Base-by-base conservation (phyloP, 2,888 invertebrate genomes). In the Eulithis prunata region DNA sequence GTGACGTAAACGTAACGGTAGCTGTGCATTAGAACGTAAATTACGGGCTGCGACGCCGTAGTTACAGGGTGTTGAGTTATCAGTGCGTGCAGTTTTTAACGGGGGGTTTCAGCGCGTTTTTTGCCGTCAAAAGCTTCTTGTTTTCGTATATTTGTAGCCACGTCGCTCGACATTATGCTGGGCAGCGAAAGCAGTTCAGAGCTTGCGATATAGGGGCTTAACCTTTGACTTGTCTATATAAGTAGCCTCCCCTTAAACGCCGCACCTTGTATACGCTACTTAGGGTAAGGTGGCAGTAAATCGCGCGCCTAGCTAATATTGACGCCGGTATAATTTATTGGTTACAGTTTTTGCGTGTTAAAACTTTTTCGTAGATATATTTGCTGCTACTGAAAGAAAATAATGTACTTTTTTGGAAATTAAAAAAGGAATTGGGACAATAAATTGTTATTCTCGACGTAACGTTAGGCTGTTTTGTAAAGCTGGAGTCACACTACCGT, bases 271-370 rank as follows among this genome's bases (percentile, higher is more conserved):
- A 66, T 54, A 13, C 21, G 21, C 54, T 61, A 60, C 63, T 71
- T 69, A 70, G 67, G 69, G 64, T 32, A 62, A 14, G 59, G 36
- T 57, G 66, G 72, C 70, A 69, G 70, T 74, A 73, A 73, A 74
- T 74, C 70, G 68, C 64, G 58, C 67, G 62, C 66, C 71, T 67
- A 60, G 73, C 71, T 73, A 74, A 74, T 74, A 74, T 74, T 74
- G 74, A 74, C 74, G 66, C 64, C 45, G 64, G 69, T 55, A 67
- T 71, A 71, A 74, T 68, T 71, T 74, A 73, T 74, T 13, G 66
- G 64, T 58, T 55, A 36, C 66, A 64, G 52, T 72, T 74, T 74
- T 71, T 71, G 66, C 70, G 71, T 67, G 62, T 62, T 69, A 55
- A 61, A 47, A 64, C 58, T 68, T 67, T 52, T 69, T 53, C 13